A percentile compares a stretch with the other conserved stretches of the same genome.
Evolutionary conservation across 2,888 invertebrate species (phyloP).

Genomic region (Octonoba sinensis): DNA sequence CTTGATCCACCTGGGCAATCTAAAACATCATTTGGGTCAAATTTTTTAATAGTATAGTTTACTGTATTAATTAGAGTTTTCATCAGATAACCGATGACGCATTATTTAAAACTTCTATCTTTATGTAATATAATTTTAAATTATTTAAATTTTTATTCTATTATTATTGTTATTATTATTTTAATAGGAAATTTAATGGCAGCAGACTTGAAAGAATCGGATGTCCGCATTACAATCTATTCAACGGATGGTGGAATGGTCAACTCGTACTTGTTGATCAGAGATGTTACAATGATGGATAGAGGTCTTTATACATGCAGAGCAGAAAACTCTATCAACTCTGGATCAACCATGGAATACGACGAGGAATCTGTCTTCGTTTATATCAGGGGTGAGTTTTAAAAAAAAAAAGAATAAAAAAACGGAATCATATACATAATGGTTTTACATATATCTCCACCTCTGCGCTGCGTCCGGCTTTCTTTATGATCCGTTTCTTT

Average conservation of each 20-base stretch:
- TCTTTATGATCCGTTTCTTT: neutral
- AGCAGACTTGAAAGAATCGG: constrained; percentile 21
- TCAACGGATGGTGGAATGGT: neutral
- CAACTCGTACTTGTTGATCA: constrained; percentile 13
- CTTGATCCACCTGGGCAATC: too few species aligned
- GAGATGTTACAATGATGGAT: constrained; percentile 12
- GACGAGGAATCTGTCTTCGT: constrained; percentile 56
- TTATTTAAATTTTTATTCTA: too few species aligned
- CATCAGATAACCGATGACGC: too few species aligned
- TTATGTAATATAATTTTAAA: too few species aligned
- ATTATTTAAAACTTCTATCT: too few species aligned
- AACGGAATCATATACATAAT: neutral
- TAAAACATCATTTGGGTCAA: too few species aligned
- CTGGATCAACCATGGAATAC: constrained; percentile 2
- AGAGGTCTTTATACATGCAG: constrained; percentile 46
- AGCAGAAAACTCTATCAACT: constrained; percentile 44
- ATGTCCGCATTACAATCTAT: constrained; percentile 31
- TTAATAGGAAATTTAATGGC: constrained; percentile 36
- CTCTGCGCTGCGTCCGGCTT: neutral
- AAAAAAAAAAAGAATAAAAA: too few species aligned
- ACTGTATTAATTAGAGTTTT: too few species aligned
- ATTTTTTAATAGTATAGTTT: too few species aligned
- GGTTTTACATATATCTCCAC: neutral
- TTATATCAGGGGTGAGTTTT: constrained; percentile 37
- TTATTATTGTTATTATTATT: too few species aligned